Evolutionary conservation across 2,113 vertebrate genomes (phyloP), one percentile per base, ranked within the genome.

Genomic region (Tupaia tana): DNA sequence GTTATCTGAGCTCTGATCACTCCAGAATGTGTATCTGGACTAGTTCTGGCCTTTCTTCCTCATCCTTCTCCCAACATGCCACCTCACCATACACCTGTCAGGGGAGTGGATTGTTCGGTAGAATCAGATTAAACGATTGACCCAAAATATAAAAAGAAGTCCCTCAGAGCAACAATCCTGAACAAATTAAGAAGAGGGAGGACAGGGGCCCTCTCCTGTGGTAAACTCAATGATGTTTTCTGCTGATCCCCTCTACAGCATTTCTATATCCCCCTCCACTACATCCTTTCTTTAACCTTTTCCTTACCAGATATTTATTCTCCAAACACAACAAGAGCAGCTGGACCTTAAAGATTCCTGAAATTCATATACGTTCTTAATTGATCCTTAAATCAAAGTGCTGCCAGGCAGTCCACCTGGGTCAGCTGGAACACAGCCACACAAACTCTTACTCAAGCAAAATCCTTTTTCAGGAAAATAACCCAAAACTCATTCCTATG

Each of bases 111-210:
- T 4, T 70, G 25, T 19, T 70, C 61, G 70, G 27, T 4, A 95
- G 63, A 93, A 78, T 85, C 63, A 54, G 20, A 78, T 70, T 64
- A 78, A 87, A 86, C 54, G 13, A 84, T 5, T 79, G 63, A 91
- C 58, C 52, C 54, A 82, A 91, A 93, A 93, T 56, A 83, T 81
- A 91, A 69, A 69, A 94, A 83, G 34, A 77, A 78, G 69, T 25
- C 31, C 20, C 81, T 87, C 22, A 25, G 22, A 95, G 59, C 64
- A 67, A 71, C 2, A 15, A 84, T 64, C 69, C 13, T 56, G 25
- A 91, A 63, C 58, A 95, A 80, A 58, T 78, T 22, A 27, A 22
- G 16, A 74, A 80, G 22, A 66, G 54, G 6, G 69, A 34, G 43
- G 18, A 2, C 25, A 12, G 34, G 43, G 11, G 73, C 43, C 43